Conservation (phyloP, 2,888 invertebrate species). For the Drosophila eohydei region DNA sequence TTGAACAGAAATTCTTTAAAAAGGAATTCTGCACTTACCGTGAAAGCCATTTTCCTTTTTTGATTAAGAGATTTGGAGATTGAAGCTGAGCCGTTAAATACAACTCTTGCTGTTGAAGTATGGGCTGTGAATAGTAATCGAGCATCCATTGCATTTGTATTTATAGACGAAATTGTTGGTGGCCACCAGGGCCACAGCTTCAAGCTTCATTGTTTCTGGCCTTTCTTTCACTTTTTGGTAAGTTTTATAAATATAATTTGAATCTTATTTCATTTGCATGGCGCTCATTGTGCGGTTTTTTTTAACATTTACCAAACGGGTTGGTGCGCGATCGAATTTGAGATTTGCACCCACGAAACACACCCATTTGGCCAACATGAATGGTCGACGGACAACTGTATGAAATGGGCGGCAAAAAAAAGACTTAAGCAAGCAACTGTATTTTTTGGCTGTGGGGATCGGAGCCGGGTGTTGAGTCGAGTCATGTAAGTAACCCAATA, state of each 20-base stretch:
- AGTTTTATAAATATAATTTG: slow-evolving; percentile 58
- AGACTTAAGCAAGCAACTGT: slow-evolving; percentile 76
- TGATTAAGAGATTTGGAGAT: slow-evolving; percentile 30
- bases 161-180: slow-evolving; percentile 69
- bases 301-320: slow-evolving; percentile 30
- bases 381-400: slow-evolving; percentile 49
- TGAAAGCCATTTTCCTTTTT: slow-evolving; percentile 77
- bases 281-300: slow-evolving; percentile 40
- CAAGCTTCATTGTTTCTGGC: slow-evolving; percentile 53
- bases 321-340: slow-evolving; percentile 24
- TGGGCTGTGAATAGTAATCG: slow-evolving; percentile 81
- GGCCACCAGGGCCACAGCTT: slow-evolving; percentile 41
- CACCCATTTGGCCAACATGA: slow-evolving; percentile 69
- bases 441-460: slow-evolving; percentile 27
- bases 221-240: slow-evolving; percentile 77
- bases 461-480: slow-evolving; percentile 28
- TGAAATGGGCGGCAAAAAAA: slow-evolving; percentile 41
- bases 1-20: background rate
- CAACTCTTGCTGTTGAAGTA: slow-evolving; percentile 71
- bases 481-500: slow-evolving; percentile 78
- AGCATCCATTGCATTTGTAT: slow-evolving; percentile 68
- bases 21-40: slow-evolving; percentile 61
- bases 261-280: slow-evolving; percentile 75
- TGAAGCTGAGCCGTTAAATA: slow-evolving; percentile 44
- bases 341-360: slow-evolving; percentile 81